phyloP scores from a whole-genome alignment of 2,888 invertebrate species.

The Neoscelio sp. region DNA sequence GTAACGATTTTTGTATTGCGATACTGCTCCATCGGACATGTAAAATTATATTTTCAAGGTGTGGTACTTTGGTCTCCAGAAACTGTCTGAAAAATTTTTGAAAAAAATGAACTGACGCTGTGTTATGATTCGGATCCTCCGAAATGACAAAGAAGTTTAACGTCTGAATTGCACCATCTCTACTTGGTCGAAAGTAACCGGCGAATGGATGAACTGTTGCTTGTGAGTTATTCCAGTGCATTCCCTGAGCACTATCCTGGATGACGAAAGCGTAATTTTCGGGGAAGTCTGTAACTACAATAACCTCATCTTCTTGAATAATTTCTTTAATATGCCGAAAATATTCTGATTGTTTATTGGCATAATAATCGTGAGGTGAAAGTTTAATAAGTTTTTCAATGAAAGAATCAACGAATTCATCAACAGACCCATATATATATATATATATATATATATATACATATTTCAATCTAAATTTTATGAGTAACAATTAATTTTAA shows the following conservation, averaged over 20 bases:
- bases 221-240: constrained; percentile 2
- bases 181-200: too few species aligned
- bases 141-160: too few species aligned
- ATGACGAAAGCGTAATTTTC: background rate
- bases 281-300: background rate
- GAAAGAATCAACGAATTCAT: constrained; percentile 58
- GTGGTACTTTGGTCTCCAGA: constrained; percentile 34
- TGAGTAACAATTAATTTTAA: too few species aligned
- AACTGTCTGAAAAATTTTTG: constrained; percentile 17
- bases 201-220: background rate
- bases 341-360: constrained; percentile 54
- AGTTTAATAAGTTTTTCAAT: constrained; percentile 43
- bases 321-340: constrained; percentile 41
- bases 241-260: background rate
- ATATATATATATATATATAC: too few species aligned
- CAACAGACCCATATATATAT: too few species aligned
- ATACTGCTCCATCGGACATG: constrained; percentile 57
- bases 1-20: constrained; percentile 48
- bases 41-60: constrained; percentile 33
- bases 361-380: constrained; percentile 59
- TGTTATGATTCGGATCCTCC: too few species aligned
- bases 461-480: too few species aligned
- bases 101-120: too few species aligned
- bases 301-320: constrained; percentile 25
- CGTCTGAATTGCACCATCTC: too few species aligned